phyloP scores from a whole-genome alignment of 2,113 vertebrate species.

The Toxotes chatareus region DNA sequence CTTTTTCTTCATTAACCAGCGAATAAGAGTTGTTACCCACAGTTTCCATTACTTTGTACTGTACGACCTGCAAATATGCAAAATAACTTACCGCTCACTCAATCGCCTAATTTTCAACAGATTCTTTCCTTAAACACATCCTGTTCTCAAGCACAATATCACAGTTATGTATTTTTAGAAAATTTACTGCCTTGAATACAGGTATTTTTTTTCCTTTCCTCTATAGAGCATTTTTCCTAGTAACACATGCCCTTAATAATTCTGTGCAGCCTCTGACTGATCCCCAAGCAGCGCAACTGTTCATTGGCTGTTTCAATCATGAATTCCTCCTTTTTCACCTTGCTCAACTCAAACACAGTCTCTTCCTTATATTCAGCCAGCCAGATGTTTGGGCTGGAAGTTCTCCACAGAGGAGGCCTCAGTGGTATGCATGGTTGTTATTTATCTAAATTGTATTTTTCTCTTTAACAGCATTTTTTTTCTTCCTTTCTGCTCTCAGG shows the following conservation, averaged over 20 bases:
- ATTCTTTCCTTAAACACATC: conserved; percentile 14
- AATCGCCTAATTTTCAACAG: conserved; percentile 28
- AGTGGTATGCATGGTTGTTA: conserved; percentile 66
- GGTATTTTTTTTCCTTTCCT: conserved; percentile 3
- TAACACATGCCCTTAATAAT: conserved; percentile 22
- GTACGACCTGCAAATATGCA: conserved; percentile 20
- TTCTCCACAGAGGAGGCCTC: conserved; percentile 66
- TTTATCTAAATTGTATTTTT: conserved; percentile 77
- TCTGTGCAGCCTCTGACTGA: conserved; percentile 27
- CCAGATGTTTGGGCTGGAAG: conserved; percentile 74
- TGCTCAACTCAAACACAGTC: conserved; percentile 59
- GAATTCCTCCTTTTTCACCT: conserved; percentile 72
- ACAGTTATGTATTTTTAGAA: not conserved
- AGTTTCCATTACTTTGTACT: conserved; percentile 59
- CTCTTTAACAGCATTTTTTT: conserved; percentile 44
- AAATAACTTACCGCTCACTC: conserved; percentile 14
- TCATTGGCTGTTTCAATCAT: conserved; percentile 31
- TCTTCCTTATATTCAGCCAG: conserved; percentile 62
- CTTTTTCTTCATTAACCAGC: conserved; percentile 72
- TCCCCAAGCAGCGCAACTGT: conserved; percentile 37
- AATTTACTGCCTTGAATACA: not conserved
- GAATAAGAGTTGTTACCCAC: conserved; percentile 58
- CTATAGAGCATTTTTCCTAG: conserved; percentile 2
- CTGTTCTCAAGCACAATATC: conserved; percentile 16
- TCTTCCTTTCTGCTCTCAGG: conserved; percentile 49